Base-by-base conservation (phyloP, 1,140 invertebrate species). In the Grapholita molesta region DNA sequence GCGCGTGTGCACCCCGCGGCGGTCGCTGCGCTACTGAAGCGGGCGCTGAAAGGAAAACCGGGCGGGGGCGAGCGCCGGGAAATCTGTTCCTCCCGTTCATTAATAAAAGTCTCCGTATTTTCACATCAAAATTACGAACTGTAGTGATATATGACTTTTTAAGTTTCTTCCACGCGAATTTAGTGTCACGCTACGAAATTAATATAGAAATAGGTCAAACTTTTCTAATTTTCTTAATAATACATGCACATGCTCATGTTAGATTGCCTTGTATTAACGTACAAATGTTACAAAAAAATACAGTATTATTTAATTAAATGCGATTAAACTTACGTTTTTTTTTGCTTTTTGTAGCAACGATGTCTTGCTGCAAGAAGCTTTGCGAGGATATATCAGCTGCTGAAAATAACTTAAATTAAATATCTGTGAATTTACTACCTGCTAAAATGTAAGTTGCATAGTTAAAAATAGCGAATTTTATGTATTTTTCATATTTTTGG, bases 21-120 rank as follows among this genome's bases (percentile, higher is more conserved):
- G 79, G 77, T 72, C 79, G 83, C 69, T 74, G 79, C 79, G 80
- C 78, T 84, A 90, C 88, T 89, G 76, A 73, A 32, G 69, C 55
- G 65, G 69, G 30, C 61, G 53, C 72, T 68, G 75, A 69, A 67
- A 65, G 70, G 67, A 73, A 74, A 75, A 70, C 32, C 68, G 61
- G 75, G 71, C 71, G 74, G 76, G 70, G 75, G 67, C 75, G 66
- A 70, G 65, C 66, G 69, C 69, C 75, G 76, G 77, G 75, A 78
- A 75, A 80, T 76, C 67, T 67, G 42, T 64, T 72, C 68, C 75
- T 73, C 69, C 53, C 69, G 48, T 66, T 61, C 55, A 61, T 61
- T 61, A 61, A 61, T 30, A 32, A 61, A 61, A 32, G 55, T 61
- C 28, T 30, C 55, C 55, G 8, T 61, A 25, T 30, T 61, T 32